Percentiles rank a stretch among this genome's conserved stretches.
Evolutionary conservation across 2,888 invertebrate species (phyloP).

Genomic region (Endotricha flammealis): DNA sequence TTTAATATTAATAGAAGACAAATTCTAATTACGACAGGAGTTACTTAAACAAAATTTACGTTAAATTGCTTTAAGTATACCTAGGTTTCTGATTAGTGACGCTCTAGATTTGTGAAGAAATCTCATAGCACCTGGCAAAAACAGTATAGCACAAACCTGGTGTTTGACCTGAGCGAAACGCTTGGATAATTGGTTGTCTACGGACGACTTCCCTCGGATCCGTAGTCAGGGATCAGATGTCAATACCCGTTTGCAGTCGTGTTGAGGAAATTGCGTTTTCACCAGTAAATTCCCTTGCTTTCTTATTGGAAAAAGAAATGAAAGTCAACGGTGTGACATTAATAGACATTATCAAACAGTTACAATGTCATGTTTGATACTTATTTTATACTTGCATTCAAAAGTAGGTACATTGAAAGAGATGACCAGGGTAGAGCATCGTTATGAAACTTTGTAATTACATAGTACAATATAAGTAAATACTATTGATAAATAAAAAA

Average conservation of each 20-base stretch:
- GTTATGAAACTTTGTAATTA: too few species aligned
- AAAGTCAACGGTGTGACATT: conserved; percentile 8
- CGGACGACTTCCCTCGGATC: conserved; percentile 45
- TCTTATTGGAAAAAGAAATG: conserved; percentile 16
- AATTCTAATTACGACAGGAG: conserved; percentile 1
- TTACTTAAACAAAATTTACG: conserved; percentile 6
- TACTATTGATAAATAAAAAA: too few species aligned
- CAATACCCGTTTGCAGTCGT: conserved; percentile 63
- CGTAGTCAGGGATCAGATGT: conserved; percentile 58
- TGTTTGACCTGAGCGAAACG: conserved; percentile 59
- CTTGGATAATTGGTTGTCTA: conserved; percentile 66
- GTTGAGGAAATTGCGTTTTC: conserved; percentile 35
- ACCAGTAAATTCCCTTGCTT: conserved; percentile 20
- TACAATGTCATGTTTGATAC: too few species aligned
- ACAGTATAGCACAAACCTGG: conserved; percentile 56
- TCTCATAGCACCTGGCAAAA: conserved; percentile 35
- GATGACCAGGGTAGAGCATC: too few species aligned
- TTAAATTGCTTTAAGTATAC: conserved; percentile 25
- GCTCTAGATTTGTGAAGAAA: conserved; percentile 40
- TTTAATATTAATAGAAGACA: background rate
- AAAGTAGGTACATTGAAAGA: too few species aligned
- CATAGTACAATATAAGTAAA: too few species aligned
- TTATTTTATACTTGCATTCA: too few species aligned
- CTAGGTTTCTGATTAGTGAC: conserved; percentile 34
- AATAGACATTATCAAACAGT: too few species aligned